Evolutionary conservation across 1,140 invertebrate species (phyloP).

Genomic region (Penaeus japonicus): DNA sequence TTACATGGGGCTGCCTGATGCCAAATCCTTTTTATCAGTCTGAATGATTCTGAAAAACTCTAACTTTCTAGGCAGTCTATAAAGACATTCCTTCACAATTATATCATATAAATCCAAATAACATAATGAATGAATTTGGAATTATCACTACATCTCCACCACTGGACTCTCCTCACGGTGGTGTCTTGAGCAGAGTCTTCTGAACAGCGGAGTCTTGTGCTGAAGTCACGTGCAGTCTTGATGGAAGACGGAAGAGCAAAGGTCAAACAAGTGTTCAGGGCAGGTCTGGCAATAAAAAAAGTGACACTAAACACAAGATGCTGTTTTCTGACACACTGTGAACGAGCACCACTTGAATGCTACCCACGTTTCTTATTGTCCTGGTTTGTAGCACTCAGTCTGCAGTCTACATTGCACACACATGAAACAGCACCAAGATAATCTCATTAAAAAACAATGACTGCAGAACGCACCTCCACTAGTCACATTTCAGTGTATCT

Average conservation of each 20-base stretch:
- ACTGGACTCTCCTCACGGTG: background rate
- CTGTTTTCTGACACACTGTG: slow-evolving; percentile 31
- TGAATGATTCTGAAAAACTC: slow-evolving; percentile 20
- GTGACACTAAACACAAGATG: slow-evolving; percentile 47
- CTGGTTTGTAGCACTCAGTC: slow-evolving; percentile 25
- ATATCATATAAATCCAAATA: background rate
- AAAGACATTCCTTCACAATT: background rate
- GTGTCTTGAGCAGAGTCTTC: slow-evolving; percentile 18
- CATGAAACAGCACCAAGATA: slow-evolving; percentile 45
- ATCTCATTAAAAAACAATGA: slow-evolving; percentile 31
- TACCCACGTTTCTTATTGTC: background rate
- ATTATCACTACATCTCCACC: slow-evolving; percentile 7
- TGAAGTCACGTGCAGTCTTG: slow-evolving; percentile 34
- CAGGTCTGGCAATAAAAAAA: slow-evolving; percentile 41
- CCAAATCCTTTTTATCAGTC: background rate
- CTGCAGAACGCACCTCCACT: slow-evolving; percentile 27
- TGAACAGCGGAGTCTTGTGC: slow-evolving; percentile 32
- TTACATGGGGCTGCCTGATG: background rate
- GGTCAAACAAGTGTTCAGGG: slow-evolving; percentile 41
- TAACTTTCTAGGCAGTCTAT: background rate
- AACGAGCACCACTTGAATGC: background rate
- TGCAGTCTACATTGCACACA: slow-evolving; percentile 44
- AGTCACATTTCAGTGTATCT: background rate
- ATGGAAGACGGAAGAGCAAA: slow-evolving; percentile 47
- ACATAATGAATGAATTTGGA: background rate